phyloP scores from a whole-genome alignment of 2,113 vertebrate species.

The Strigops habroptila region DNA sequence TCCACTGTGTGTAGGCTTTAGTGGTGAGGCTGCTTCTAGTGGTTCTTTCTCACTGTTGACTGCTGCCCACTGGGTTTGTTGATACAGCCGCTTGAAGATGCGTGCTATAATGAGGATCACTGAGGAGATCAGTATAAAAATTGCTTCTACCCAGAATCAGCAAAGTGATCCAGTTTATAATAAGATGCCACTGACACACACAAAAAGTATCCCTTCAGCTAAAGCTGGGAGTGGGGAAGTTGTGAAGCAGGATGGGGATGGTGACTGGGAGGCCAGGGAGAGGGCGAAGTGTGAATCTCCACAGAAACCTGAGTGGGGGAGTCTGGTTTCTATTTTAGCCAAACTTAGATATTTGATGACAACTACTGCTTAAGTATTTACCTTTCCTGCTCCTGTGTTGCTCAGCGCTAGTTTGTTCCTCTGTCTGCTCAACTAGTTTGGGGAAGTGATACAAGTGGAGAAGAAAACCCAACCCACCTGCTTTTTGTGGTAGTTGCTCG shows the following conservation, averaged over 20 bases:
- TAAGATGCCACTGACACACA: neutral
- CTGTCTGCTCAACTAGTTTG: neutral
- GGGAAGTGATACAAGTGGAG: neutral
- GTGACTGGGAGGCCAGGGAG: neutral
- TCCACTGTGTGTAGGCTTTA: neutral
- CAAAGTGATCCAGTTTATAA: neutral
- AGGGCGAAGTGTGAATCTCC: neutral
- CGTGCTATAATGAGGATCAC: neutral
- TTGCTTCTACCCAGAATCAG: neutral
- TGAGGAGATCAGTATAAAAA: neutral
- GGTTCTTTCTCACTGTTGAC: neutral
- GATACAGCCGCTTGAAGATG: fast-evolving
- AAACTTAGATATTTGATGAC: neutral
- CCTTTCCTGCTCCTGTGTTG: neutral
- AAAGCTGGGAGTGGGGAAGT: neutral
- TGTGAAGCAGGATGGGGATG: neutral
- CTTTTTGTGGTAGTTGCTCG: neutral
- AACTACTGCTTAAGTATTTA: neutral
- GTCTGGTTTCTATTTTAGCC: neutral
- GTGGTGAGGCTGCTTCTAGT: neutral
- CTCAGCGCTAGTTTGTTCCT: neutral
- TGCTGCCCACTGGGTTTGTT: neutral
- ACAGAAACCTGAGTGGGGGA: neutral
- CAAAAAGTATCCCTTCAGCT: neutral
- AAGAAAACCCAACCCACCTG: fast-evolving